Base-by-base conservation (phyloP, 2,797 vertebrate species). In the Gadopsis bispinosus region DNA sequence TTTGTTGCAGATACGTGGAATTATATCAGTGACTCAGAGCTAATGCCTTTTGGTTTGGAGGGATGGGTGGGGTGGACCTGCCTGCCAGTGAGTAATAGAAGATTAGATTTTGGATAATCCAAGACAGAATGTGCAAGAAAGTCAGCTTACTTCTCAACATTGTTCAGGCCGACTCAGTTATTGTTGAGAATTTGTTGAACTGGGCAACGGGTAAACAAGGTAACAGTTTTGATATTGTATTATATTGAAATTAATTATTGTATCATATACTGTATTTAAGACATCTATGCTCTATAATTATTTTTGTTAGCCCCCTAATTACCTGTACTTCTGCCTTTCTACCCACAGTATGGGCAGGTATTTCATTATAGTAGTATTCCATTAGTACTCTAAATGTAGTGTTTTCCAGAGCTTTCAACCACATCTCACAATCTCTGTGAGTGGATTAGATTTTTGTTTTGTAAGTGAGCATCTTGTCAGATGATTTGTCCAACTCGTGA, bases 71-170 rank as follows among this genome's bases (percentile, higher is more conserved):
- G 55, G 73, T 64, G 77, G 74, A 48, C 71, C 56, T 33, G 56
- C 50, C 35, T 51, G 53, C 37, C 37, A 39, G 37, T 83, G 69
- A 83, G 0, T 47, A 79, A 74, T 17, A 55, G 3, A 50, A 59
- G 73, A 83, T 80, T 75, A 73, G 39, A 66, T 70, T 73, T 72
- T 10, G 48, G 62, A 83, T 81, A 37, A 73, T 58, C 43, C 64
- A 41, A 45, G 35, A 79, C 20, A 29, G 54, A 75, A 76, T 10
- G 14, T 29, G 41, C 69, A 10, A 12, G 29, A 75, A 63, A 47
- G 70, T 63, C 50, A 67, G 37, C 77, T 33, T 0, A 73, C 20
- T 39, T 62, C 33, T 68, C 53, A 74, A 17, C 50, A 56, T 19
- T 35, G 62, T 54, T 53, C 37, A 47, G 37, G 8, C 7, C 31